Evolutionary conservation across 2,888 invertebrate genomes (phyloP).

Genomic region (Eupithecia tripunctaria): DNA sequence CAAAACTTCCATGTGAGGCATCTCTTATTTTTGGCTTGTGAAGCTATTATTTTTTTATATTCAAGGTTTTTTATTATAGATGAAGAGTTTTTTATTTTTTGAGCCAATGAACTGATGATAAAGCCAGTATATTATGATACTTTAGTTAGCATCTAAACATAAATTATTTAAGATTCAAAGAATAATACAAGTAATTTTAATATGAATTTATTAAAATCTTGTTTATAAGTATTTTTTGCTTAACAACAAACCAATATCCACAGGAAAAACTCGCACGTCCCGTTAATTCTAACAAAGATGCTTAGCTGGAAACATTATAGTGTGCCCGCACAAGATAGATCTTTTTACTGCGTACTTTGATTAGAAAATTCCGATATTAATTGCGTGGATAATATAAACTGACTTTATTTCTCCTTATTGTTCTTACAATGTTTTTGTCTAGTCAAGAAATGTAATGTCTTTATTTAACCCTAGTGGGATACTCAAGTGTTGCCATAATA

Average conservation of each 20-base stretch:
- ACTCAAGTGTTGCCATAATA: neutral
- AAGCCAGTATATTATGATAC: too few species aligned
- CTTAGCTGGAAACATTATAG: conserved; percentile 18
- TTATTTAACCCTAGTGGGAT: neutral
- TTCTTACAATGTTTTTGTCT: conserved; percentile 40
- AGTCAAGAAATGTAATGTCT: neutral
- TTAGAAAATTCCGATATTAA: conserved; percentile 82
- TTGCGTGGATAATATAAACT: conserved; percentile 72
- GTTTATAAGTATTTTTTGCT: neutral
- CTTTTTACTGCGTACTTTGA: conserved; percentile 78
- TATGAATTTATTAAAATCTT: too few species aligned
- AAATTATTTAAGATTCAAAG: too few species aligned
- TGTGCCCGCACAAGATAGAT: conserved; percentile 70
- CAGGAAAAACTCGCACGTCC: neutral
- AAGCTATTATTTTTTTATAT: too few species aligned
- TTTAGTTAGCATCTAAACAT: too few species aligned
- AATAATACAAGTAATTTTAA: too few species aligned
- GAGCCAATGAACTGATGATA: too few species aligned
- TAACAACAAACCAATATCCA: neutral
- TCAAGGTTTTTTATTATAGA: too few species aligned
- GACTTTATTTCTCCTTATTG: conserved; percentile 55
- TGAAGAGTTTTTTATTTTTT: too few species aligned
- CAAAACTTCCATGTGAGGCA: too few species aligned
- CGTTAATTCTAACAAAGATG: neutral
- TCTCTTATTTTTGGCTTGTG: too few species aligned